Percentiles rank a stretch among this genome's conserved stretches.
These are phyloP conservation scores for Siniperca obscura DNA, from an alignment of 2,797 vertebrate genomes.

Conservation along the genomic window DNA sequence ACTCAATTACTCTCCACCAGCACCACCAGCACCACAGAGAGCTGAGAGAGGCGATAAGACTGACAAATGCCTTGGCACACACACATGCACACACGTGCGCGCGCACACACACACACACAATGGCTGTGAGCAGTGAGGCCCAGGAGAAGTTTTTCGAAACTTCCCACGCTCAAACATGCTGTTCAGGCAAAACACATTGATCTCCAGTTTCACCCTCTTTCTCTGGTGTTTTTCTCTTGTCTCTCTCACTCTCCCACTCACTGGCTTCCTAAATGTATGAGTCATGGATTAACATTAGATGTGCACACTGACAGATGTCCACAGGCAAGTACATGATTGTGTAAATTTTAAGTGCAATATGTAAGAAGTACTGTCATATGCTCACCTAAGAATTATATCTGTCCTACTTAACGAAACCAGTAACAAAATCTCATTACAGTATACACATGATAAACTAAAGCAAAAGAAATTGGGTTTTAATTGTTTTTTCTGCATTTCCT, in stretches of 20 bases:
- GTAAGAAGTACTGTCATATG: constrained; percentile 16
- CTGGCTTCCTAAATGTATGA: constrained; percentile 40
- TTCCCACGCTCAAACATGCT: constrained; percentile 76
- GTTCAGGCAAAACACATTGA: constrained; percentile 69
- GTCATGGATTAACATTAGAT: constrained; percentile 39
- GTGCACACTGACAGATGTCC: constrained; percentile 43
- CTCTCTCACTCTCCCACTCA: constrained; percentile 43
- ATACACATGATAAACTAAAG: neutral
- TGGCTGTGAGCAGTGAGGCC: constrained; percentile 63
- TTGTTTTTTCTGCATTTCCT: neutral
- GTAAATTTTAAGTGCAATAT: constrained; percentile 26
- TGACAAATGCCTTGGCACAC: constrained; percentile 76
- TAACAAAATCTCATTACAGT: neutral
- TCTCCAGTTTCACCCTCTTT: constrained; percentile 62
- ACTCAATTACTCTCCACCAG: constrained; percentile 83
- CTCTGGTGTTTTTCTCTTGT: constrained; percentile 41
- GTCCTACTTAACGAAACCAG: neutral
- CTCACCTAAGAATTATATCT: neutral
- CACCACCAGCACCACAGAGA: constrained; percentile 71
- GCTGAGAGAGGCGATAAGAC: constrained; percentile 80
- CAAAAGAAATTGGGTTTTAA: neutral
- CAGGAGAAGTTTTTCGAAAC: constrained; percentile 70
- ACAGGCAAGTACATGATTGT: constrained; percentile 12
- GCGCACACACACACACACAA: constrained; percentile 32
- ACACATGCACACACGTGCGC: constrained; percentile 2